Conservation (phyloP, 2,888 invertebrate genomes). For the Stenurella melanura region DNA sequence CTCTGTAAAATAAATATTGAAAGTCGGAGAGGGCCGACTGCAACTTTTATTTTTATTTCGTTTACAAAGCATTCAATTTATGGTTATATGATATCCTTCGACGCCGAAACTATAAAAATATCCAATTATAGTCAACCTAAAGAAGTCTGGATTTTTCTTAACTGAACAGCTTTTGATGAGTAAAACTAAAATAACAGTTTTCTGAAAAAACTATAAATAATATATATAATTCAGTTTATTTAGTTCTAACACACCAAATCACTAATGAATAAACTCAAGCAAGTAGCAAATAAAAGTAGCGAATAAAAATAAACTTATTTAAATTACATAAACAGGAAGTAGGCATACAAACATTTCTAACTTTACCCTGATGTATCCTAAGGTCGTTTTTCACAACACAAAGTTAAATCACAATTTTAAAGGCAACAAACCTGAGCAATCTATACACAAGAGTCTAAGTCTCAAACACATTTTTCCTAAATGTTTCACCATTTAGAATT, state of each 20-base stretch:
- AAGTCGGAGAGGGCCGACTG: neutral
- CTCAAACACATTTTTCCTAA: slow-evolving; percentile 73
- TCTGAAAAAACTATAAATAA: neutral
- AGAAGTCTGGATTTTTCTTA: neutral
- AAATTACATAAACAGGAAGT: slow-evolving; percentile 51
- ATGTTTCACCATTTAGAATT: slow-evolving; percentile 65
- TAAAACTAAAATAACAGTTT: neutral
- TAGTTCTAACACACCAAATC: neutral
- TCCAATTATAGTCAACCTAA: neutral
- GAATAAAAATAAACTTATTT: slow-evolving; percentile 22
- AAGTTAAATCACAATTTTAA: slow-evolving; percentile 38
- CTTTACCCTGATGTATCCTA: slow-evolving; percentile 30
- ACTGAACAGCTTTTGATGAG: neutral
- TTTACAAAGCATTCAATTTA: neutral
- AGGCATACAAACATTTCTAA: slow-evolving; percentile 21
- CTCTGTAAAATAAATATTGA: neutral
- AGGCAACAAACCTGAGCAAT: slow-evolving; percentile 75
- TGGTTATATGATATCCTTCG: neutral
- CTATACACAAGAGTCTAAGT: slow-evolving; percentile 75
- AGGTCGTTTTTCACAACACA: slow-evolving; percentile 15
- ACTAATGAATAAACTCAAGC: neutral
- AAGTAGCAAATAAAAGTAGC: neutral
- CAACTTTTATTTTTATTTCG: neutral
- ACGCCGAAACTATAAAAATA: neutral
- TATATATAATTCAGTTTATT: neutral